Evolutionary conservation across 2,113 vertebrate genomes (phyloP).

Genomic region (Nannobrachium achirus): DNA sequence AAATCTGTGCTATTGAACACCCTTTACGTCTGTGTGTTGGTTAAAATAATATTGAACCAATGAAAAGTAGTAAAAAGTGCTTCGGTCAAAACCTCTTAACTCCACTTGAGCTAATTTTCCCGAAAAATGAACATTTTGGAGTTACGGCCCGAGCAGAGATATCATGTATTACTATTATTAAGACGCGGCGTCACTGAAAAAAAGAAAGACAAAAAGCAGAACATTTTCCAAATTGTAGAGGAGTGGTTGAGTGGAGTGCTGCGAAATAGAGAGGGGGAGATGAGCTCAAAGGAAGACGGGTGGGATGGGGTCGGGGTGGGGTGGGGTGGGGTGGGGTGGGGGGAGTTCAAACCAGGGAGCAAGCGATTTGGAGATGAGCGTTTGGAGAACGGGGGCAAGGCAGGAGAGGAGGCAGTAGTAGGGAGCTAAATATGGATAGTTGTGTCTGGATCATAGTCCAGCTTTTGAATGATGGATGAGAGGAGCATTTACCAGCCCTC

Average conservation of each 20-base stretch:
- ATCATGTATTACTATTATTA: too few species aligned
- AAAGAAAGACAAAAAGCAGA: neutral
- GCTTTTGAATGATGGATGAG: constrained; percentile 66
- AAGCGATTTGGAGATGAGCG: neutral
- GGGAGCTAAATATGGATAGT: constrained; percentile 56
- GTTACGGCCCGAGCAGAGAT: too few species aligned
- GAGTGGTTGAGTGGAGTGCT: constrained; percentile 3
- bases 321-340: neutral
- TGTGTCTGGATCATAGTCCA: constrained; percentile 58
- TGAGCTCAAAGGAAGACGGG: constrained; percentile 1
- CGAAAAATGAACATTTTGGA: too few species aligned
- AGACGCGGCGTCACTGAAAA: too few species aligned
- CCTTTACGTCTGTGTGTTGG: too few species aligned
- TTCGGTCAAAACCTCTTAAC: too few species aligned
- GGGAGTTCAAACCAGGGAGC: neutral
- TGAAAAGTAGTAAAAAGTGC: too few species aligned
- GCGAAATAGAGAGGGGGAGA: neutral
- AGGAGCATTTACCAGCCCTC: constrained; percentile 45
- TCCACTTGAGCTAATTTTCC: too few species aligned
- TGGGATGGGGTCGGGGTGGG: neutral
- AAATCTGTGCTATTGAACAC: too few species aligned
- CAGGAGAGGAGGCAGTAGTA: neutral
- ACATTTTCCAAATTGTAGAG: constrained; percentile 11
- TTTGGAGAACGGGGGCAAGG: neutral
- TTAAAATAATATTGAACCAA: too few species aligned